phyloP scores from a whole-genome alignment of 2,113 vertebrate genomes.

The Sialia sialis region DNA sequence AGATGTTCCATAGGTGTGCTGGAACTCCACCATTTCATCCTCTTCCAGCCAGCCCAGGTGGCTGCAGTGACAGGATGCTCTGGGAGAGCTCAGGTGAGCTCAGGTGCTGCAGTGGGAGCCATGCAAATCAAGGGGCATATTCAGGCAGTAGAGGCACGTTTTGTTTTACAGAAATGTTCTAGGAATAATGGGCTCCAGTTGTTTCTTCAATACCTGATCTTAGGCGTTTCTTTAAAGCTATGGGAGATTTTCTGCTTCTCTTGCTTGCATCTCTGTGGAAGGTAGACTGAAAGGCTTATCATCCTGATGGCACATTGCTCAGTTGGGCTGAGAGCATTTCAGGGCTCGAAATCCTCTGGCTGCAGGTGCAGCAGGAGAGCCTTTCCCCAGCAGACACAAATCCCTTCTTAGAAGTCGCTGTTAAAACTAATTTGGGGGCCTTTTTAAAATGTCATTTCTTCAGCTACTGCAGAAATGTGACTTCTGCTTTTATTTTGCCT shows the following conservation, averaged over 20 bases:
- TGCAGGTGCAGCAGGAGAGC: fast-evolving
- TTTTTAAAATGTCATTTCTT: neutral
- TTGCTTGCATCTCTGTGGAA: neutral
- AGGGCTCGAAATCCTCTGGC: neutral
- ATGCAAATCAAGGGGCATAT: fast-evolving
- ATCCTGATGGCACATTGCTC: neutral
- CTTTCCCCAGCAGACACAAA: neutral
- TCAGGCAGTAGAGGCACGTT: neutral
- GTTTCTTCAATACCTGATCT: neutral
- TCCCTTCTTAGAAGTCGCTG: neutral
- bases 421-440: neutral
- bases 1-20: neutral
- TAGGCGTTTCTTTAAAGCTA: neutral
- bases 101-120: neutral
- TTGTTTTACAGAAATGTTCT: neutral
- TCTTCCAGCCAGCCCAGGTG: neutral
- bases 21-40: fast-evolving
- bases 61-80: neutral
- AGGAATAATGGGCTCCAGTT: neutral
- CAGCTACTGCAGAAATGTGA: neutral
- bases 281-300: fast-evolving
- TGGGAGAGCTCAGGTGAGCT: fast-evolving
- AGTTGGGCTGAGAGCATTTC: neutral
- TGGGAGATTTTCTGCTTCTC: neutral
- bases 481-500: neutral